Base-by-base conservation (phyloP, 1,140 invertebrate genomes). In the Gryon sp. region DNA sequence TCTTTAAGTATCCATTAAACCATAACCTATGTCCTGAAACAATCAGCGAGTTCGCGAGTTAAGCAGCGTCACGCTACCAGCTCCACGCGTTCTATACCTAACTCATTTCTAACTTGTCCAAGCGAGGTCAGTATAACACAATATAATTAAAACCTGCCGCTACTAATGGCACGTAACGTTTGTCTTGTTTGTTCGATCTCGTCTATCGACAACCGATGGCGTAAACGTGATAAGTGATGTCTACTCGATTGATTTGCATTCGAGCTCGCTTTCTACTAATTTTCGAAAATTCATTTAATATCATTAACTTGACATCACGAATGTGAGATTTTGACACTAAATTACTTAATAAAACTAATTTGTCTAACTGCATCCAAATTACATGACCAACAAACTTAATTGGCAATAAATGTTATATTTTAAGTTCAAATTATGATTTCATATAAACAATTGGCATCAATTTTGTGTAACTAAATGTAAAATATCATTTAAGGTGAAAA, bases 91-190 rank as follows among this genome's bases (percentile, higher is more conserved):
- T 82, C 68, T 83, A 53, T 63, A 72, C 70, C 79, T 83, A 84
- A 84, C 80, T 83, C 78, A 80, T 80, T 78, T 75, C 82, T 84
- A 85, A 85, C 83, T 81, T 75, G 34, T 80, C 73, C 59, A 82
- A 82, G 65, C 57, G 63, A 68, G 45, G 65, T 82, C 73, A 66
- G 78, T 83, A 59, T 80, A 84, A 84, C 82, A 81, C 60, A 76
- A 66, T 69, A 82, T 80, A 83, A 84, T 83, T 68, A 80, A 82
- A 76, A 68, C 55, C 76, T 75, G 73, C 65, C 78, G 80, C 81
- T 73, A 84, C 82, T 84, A 84, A 84, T 62, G 81, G 79, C 81
- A 80, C 81, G 79, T 76, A 69, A 45, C n/a, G 12, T 62, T 55
- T 52, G 40, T 62, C 4, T 79, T 57, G 45, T 66, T 41, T 8